Conservation (phyloP, 2,888 invertebrate species). For the Rhingia campestris region DNA sequence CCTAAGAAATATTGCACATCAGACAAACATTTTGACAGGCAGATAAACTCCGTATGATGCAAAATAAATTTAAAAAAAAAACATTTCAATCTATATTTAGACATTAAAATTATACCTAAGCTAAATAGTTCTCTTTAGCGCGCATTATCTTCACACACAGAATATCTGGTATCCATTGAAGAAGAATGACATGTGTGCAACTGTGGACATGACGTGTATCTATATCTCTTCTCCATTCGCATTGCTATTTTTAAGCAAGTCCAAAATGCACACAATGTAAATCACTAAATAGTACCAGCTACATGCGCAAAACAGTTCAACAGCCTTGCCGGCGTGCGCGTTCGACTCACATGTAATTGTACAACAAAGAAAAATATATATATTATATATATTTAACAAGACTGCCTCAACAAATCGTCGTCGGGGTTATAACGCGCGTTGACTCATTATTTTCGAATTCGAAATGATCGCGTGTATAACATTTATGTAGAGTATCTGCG, state of each 20-base stretch:
- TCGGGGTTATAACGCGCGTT: conserved; percentile 21
- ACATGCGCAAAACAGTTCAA: conserved; percentile 49
- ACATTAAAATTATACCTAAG: not conserved
- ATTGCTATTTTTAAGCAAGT: conserved; percentile 3
- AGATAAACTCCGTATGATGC: too few relatives aligned
- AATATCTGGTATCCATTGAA: not conserved
- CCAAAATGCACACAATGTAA: conserved; percentile 18
- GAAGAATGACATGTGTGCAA: not conserved
- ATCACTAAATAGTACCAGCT: conserved; percentile 7
- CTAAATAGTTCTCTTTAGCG: not conserved
- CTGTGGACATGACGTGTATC: not conserved
- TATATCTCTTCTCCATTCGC: conserved; percentile 4
- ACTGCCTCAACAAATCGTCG: conserved; percentile 64
- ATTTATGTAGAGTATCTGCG: conserved; percentile 33
- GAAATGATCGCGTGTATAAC: conserved; percentile 44
- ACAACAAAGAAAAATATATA: conserved; percentile 18
- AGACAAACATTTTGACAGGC: too few relatives aligned
- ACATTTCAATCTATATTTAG: too few relatives aligned
- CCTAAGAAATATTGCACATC: too few relatives aligned
- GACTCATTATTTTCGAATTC: conserved; percentile 50
- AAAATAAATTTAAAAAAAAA: too few relatives aligned
- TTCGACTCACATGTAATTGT: conserved; percentile 44
- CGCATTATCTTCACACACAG: not conserved
- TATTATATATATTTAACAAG: conserved; percentile 27
- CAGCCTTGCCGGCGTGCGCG: conserved; percentile 52